These are phyloP conservation scores for Meiosimyza decipiens DNA, from an alignment of 2,888 invertebrate genomes.

Conservation along the genomic window DNA sequence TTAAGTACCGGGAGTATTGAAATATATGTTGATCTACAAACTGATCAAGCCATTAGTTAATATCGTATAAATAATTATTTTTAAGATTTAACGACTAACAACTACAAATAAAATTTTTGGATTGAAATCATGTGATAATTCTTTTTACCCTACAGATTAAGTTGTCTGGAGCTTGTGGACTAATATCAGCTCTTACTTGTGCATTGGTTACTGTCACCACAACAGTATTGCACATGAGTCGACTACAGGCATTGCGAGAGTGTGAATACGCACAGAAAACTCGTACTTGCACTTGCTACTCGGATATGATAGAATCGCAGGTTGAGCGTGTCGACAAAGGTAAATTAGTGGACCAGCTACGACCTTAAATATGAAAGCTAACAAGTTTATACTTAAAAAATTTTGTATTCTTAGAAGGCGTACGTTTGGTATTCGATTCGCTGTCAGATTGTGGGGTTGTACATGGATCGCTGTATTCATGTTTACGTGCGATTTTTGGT, in stretches of 20 bases:
- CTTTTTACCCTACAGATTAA: constrained; percentile 75
- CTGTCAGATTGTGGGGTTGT: constrained; percentile 91
- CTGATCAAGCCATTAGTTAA: too few species aligned
- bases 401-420: constrained; percentile 67
- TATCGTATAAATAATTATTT: not conserved
- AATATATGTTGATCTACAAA: too few species aligned
- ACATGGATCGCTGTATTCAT: constrained; percentile 88
- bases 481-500: constrained; percentile 89
- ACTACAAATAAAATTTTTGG: not conserved
- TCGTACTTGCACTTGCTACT: constrained; percentile 81
- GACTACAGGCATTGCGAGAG: constrained; percentile 85
- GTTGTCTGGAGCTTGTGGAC: constrained; percentile 86
- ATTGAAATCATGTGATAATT: not conserved
- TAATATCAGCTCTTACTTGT: constrained; percentile 87
- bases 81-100: not conserved
- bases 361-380: not conserved
- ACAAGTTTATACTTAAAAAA: not conserved
- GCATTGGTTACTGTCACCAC: constrained; percentile 87
- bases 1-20: too few species aligned
- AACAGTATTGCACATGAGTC: constrained; percentile 91
- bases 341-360: constrained; percentile 41
- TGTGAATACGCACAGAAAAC: constrained; percentile 87
- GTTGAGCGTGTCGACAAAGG: constrained; percentile 68
- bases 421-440: constrained; percentile 85
- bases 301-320: constrained; percentile 76